A percentile compares a stretch with the other conserved stretches of the same genome.
These are phyloP conservation scores for Xanthorhoe designata DNA, from an alignment of 2,888 invertebrate species.

Conservation along the genomic window DNA sequence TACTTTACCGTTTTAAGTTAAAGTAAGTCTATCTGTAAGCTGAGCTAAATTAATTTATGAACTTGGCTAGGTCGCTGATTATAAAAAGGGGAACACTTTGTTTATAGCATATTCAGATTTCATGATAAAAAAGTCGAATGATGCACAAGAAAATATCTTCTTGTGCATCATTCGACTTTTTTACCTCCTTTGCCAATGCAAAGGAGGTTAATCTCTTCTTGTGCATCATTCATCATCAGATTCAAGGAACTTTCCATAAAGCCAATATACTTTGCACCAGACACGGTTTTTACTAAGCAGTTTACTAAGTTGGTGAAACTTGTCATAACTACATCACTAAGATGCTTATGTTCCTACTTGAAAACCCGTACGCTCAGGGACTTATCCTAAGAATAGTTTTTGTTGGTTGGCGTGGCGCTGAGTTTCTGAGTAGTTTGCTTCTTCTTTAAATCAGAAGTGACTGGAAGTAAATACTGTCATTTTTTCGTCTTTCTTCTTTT, in stretches of 20 bases:
- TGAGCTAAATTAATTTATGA: too few relatives aligned
- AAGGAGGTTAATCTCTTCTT: too few relatives aligned
- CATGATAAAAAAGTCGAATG: too few relatives aligned
- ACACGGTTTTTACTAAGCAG: not conserved
- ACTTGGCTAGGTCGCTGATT: too few relatives aligned
- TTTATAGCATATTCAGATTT: too few relatives aligned
- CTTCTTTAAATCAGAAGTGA: constrained; percentile 13
- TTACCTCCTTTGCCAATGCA: too few relatives aligned
- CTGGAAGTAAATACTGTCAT: not conserved
- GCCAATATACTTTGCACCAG: not conserved
- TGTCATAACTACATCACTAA: constrained; percentile 25
- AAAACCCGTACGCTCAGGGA: constrained; percentile 10
- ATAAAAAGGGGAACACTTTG: too few relatives aligned
- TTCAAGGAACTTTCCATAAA: not conserved
- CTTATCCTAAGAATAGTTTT: constrained; percentile 20
- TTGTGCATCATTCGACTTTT: too few relatives aligned
- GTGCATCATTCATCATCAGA: not conserved
- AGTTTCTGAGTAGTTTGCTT: constrained; percentile 16
- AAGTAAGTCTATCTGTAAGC: too few relatives aligned
- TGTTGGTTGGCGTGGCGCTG: constrained; percentile 24
- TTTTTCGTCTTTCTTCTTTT: not conserved
- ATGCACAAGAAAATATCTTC: too few relatives aligned
- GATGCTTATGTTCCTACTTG: constrained; percentile 31
- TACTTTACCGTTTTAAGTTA: too few relatives aligned
- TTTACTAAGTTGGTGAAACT: not conserved